Base-by-base conservation (phyloP, 2,797 vertebrate species). In the Microctenopoma stevenorrisi region DNA sequence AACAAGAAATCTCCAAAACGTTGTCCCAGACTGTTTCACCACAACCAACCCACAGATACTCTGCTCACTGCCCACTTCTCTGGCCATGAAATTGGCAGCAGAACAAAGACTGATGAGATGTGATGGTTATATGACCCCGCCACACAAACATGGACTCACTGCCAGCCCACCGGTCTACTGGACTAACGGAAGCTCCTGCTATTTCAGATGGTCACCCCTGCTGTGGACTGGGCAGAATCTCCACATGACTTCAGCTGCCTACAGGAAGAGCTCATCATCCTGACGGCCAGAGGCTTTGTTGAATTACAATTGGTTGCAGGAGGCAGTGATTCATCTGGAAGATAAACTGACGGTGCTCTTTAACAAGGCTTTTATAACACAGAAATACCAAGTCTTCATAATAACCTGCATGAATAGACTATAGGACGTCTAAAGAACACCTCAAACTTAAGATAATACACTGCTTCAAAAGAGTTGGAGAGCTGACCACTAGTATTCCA, bases 91-190 rank as follows among this genome's bases (percentile, higher is more conserved):
- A 16, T 43, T 70, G 68, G 66, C 72, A 65, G 37, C 38, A 7
- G 33, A 53, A 78, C 78, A 81, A 64, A 75, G 54, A 61, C 70
- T 15, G 55, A 68, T 38, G 59, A 64, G 68, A 74, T 55, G 73
- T 50, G 55, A 73, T 61, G 64, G 51, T 71, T 82, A 72, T 26
- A 77, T 79, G 76, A 85, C 73, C 78, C 37, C 55, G 46, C 33
- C 72, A 81, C 49, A 69, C 61, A 79, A 56, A 42, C 53, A 51
- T 15, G 14, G n/a, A 30, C 56, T 56, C 35, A 1, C 55, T 77
- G 78, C 68, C 76, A 76, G 61, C 74, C 62, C 79, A 69, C 82
- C 76, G 77, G 79, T 86, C 68, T 74, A 53, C 66, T 60, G 72
- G 68, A 64, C 68, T 38, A 53, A 68, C 40, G 4, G 71, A 76